phyloP scores from a whole-genome alignment of 1,140 invertebrate genomes.

The Zaprionus camerounensis region DNA sequence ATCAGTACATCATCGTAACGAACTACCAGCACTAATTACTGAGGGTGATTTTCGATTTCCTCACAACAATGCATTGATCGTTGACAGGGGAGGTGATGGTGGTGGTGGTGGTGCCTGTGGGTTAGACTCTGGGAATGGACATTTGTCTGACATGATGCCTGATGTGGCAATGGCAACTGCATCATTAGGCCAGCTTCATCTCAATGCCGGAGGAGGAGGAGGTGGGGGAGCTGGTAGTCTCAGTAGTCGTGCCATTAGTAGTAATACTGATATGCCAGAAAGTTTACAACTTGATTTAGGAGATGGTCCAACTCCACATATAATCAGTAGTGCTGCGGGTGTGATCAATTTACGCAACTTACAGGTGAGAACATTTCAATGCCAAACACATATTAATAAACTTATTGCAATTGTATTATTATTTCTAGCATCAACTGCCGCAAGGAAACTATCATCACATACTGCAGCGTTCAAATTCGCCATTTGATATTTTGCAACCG shows the following conservation, averaged over 20 bases:
- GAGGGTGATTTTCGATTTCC: conserved; percentile 86
- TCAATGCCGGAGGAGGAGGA: conserved; percentile 54
- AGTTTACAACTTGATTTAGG: conserved; percentile 90
- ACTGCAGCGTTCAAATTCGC: conserved; percentile 78
- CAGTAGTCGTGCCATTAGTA: conserved; percentile 40
- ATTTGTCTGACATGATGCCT: conserved; percentile 93
- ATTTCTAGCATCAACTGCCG: conserved; percentile 70
- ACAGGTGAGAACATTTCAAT: conserved; percentile 54
- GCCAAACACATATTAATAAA: neutral
- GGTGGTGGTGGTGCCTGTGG: conserved; percentile 59
- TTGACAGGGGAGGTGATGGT: conserved; percentile 58
- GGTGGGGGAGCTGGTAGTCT: conserved; percentile 38
- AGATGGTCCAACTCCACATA: conserved; percentile 88
- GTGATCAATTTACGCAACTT: conserved; percentile 70
- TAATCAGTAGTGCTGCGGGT: conserved; percentile 66
- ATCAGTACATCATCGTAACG: conserved; percentile 84
- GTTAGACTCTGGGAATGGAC: conserved; percentile 85
- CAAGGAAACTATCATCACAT: conserved; percentile 78
- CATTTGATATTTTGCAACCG: conserved; percentile 75
- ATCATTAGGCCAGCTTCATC: conserved; percentile 88
- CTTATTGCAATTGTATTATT: neutral
- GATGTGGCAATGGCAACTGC: conserved; percentile 95
- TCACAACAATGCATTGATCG: conserved; percentile 59
- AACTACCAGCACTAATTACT: conserved; percentile 87
- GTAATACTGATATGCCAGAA: conserved; percentile 72